Evolutionary conservation across 2,797 vertebrate species (phyloP).

Genomic region (Brotogeris chrysoptera): DNA sequence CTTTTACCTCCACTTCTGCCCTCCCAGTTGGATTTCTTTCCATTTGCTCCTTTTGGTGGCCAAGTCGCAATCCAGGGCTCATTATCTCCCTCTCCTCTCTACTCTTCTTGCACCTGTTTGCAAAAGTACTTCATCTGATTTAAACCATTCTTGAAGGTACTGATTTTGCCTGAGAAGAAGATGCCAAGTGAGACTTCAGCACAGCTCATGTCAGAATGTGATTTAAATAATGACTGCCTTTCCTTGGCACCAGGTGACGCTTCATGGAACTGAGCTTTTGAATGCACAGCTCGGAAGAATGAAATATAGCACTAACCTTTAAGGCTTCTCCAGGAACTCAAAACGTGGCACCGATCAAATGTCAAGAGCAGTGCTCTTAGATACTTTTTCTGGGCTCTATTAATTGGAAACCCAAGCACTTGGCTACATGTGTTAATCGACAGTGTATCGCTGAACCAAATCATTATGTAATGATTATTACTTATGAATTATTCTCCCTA

Average conservation of each 20-base stretch:
- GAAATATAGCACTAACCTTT: constrained; percentile 59
- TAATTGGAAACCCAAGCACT: not conserved
- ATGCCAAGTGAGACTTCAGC: not conserved
- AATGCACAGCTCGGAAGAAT: not conserved
- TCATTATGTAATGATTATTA: not conserved
- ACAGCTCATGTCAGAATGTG: constrained; percentile 1
- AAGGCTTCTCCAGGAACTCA: constrained; percentile 43
- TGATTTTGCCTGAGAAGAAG: not conserved
- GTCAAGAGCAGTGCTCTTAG: not conserved
- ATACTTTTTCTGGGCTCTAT: not conserved
- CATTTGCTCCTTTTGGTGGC: not conserved
- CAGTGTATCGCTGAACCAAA: not conserved
- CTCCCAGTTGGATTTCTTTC: not conserved
- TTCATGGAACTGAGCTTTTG: not conserved
- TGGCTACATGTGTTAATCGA: not conserved
- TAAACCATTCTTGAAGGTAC: not conserved
- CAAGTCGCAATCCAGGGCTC: not conserved
- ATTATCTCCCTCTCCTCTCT: not conserved
- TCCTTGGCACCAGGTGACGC: constrained; percentile 33
- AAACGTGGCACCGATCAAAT: constrained; percentile 35
- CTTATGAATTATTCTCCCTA: not conserved
- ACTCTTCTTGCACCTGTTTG: not conserved
- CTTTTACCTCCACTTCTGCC: not conserved
- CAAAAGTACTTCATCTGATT: not conserved
- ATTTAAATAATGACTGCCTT: constrained; percentile 20